phyloP scores from a whole-genome alignment of 2,888 invertebrate species.

The Xestia ashworthii region DNA sequence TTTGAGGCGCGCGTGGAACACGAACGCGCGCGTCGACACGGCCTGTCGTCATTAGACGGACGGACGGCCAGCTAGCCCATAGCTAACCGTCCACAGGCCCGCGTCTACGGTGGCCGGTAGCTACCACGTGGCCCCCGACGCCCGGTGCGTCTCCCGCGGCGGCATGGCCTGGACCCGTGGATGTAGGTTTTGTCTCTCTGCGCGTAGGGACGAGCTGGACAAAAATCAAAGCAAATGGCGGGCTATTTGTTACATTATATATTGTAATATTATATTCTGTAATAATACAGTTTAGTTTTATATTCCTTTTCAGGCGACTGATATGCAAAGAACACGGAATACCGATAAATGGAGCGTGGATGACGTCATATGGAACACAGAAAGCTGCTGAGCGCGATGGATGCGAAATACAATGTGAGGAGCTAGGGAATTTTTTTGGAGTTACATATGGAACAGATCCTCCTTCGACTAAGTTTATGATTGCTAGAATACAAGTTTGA shows the following conservation, averaged over 20 bases:
- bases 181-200: no score
- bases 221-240: background rate
- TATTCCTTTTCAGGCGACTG: conserved; percentile 64
- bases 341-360: conserved; percentile 63
- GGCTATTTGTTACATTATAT: background rate
- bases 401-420: conserved; percentile 61
- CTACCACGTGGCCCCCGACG: no score
- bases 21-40: no score
- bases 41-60: no score
- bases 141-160: no score
- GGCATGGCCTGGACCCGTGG: no score
- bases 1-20: no score
- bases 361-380: conserved; percentile 68
- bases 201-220: background rate
- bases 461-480: conserved; percentile 61
- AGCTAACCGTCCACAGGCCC: no score
- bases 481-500: conserved; percentile 11
- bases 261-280: background rate
- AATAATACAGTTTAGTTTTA: background rate
- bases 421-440: conserved; percentile 61
- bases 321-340: conserved; percentile 70
- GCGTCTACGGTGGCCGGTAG: no score
- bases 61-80: no score
- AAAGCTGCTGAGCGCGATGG: conserved; percentile 66
- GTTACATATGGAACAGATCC: conserved; percentile 66